Base-by-base conservation (phyloP, 2,797 vertebrate species). In the Eospalax fontanierii region DNA sequence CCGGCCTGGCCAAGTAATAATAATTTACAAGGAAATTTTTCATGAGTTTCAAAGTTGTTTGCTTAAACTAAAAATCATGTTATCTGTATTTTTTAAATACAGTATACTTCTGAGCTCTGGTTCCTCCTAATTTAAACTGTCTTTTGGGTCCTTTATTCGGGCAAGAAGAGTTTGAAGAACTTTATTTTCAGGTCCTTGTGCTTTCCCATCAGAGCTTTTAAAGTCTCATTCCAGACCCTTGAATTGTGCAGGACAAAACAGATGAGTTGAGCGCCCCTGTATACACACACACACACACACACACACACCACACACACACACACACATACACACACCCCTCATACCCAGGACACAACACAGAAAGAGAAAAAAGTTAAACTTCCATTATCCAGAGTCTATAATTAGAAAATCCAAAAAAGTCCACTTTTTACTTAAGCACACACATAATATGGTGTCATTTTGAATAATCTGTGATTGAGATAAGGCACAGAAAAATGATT, bases 31-130 rank as follows among this genome's bases (percentile, higher is more conserved):
- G 43, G 85, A 96, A 54, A 15, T 50, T 93, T 94, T 82, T 94
- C 79, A 92, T 82, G 24, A 61, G 9, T 57, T 96, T 96, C 91
- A 93, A 94, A 95, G 73, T 33, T 91, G 70, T 86, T 97, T 96
- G 38, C 88, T 91, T 88, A 63, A 78, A 90, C 90, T 33, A 78
- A 16, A 46, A 96, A 91, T 95, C 43, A 9, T 54, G 68, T 92
- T 33, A 91, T 93, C 57, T 50, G 12, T 63, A 78, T 1, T 63
- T 80, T 70, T 30, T 38, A 61, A 46, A 30, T 16, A 50, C 26
- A 1, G 0, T 70, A 21, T 94, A 30, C 2, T 85, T 90, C 61
- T 66, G 73, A 74, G 19, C 9, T 84, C 79, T 74, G 16, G 4
- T 6, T 65, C 81, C 76, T 87, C 21, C 21, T 12, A 26, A 85